Conservation (phyloP, 2,113 vertebrate genomes). For the Tychaedon coryphoeus region DNA sequence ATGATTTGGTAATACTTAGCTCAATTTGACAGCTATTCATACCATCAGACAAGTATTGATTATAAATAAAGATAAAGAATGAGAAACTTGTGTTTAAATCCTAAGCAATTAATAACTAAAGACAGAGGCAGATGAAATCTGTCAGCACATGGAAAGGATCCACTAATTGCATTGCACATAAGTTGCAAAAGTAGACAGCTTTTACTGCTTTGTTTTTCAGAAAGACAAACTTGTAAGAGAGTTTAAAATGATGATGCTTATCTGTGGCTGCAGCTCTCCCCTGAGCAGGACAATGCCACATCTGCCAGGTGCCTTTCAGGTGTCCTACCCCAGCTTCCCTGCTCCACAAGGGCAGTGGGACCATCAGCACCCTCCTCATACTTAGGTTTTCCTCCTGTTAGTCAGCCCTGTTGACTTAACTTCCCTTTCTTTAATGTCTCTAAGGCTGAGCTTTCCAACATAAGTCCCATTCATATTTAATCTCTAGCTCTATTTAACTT, state of each 20-base stretch:
- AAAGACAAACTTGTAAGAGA: neutral
- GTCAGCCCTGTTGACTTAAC: slow-evolving; percentile 37
- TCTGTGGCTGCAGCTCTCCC: neutral
- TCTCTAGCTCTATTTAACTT: slow-evolving; percentile 54
- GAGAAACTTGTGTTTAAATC: neutral
- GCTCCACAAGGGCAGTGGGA: neutral
- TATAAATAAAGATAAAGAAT: slow-evolving; percentile 26
- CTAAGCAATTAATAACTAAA: neutral
- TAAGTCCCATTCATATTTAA: slow-evolving; percentile 54
- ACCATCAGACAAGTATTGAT: neutral
- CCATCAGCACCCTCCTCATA: neutral
- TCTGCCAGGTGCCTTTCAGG: neutral
- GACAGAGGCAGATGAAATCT: neutral
- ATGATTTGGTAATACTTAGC: neutral
- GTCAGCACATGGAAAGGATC: neutral
- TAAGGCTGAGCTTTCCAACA: slow-evolving; percentile 41
- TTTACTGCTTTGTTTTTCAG: neutral
- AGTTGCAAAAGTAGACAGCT: neutral
- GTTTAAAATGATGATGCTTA: neutral
- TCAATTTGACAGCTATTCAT: neutral
- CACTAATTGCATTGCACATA: neutral
- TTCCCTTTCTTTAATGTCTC: slow-evolving; percentile 34
- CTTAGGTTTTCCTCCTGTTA: slow-evolving; percentile 21
- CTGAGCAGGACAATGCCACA: neutral
- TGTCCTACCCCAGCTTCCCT: neutral